Evolutionary conservation across 2,797 vertebrate species (phyloP), one percentile per base, ranked within the genome.

Genomic region (Cirrhinus molitorella): DNA sequence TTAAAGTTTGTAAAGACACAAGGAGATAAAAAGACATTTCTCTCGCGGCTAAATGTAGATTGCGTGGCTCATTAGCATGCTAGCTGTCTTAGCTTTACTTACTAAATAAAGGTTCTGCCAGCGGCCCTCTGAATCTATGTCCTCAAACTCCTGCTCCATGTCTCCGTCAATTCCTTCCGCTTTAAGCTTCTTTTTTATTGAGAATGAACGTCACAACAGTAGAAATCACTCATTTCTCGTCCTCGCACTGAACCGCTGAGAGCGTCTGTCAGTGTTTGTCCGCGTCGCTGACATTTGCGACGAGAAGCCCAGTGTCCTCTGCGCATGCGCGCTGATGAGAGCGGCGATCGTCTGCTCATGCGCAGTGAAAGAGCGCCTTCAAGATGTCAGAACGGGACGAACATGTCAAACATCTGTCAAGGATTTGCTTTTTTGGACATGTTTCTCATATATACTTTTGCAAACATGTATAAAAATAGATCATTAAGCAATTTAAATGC

Each of bases 31-130:
- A 11, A 2, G 10, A 59, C 21, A 59, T 9, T 34, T 47, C 6
- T 76, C 23, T 31, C 5, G 2, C n/a, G 51, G 23, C 14, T 83
- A 45, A 37, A 76, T 43, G 34, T 47, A 80, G 59, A 75, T 73
- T 80, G 78, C 70, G 78, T 61, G 47, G 61, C 55, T 47, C 63
- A 70, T 4, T 47, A 75, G 57, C 59, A 81, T 83, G 79, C 72
- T 81, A 79, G 45, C 72, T 49, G 43, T 7, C n/a, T 31, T 6
- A 14, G 4, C 19, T 57, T 90, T 79, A 94, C 94, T 95, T 91
- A 95, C 95, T 82, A 94, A 93, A 90, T 98, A 98, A 14, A 97
- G 92, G 89, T 96, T 96, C 83, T 98, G 97, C 97, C 97, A 98
- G 93, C 95, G 96, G 92, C 95, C 95, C 85, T 95, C 94, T 19